phyloP scores from a whole-genome alignment of 2,113 vertebrate genomes.

The Leucopsar rothschildi region DNA sequence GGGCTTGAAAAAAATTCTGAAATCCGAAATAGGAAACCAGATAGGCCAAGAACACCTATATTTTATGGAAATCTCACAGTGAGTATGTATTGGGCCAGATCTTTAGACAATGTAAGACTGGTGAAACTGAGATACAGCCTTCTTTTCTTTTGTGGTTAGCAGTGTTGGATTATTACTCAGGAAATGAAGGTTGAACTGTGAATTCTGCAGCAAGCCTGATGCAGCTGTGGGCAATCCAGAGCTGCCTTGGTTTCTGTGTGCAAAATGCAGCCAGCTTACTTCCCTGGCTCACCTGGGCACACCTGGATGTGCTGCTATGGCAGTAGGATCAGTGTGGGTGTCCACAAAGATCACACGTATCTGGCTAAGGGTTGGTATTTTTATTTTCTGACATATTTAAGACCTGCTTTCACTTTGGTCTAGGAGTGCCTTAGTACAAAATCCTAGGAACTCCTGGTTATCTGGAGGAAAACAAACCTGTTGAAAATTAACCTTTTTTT shows the following conservation, averaged over 20 bases:
- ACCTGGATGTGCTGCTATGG: background rate
- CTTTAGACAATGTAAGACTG: background rate
- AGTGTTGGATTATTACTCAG: background rate
- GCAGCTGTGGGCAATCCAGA: background rate
- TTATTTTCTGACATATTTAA: background rate
- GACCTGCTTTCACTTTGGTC: background rate
- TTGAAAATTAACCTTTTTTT: background rate
- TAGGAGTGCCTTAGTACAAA: background rate
- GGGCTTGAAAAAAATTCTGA: background rate
- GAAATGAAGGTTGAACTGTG: background rate
- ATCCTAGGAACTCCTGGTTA: background rate
- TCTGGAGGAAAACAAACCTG: constrained; percentile 14
- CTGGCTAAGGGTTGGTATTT: background rate
- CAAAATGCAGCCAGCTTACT: background rate
- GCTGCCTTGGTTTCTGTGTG: background rate
- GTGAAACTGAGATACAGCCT: background rate
- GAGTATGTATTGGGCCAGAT: background rate
- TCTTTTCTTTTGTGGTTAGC: background rate
- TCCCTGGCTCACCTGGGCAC: background rate
- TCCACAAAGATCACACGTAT: background rate
- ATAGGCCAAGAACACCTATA: background rate
- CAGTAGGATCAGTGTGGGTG: background rate
- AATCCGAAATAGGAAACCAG: background rate
- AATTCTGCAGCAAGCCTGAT: background rate
- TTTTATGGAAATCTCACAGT: background rate